A percentile compares a stretch with the other conserved stretches of the same genome.
These are phyloP conservation scores for Argynnis bischoffii DNA, from an alignment of 2,888 invertebrate genomes.

Conservation along the genomic window DNA sequence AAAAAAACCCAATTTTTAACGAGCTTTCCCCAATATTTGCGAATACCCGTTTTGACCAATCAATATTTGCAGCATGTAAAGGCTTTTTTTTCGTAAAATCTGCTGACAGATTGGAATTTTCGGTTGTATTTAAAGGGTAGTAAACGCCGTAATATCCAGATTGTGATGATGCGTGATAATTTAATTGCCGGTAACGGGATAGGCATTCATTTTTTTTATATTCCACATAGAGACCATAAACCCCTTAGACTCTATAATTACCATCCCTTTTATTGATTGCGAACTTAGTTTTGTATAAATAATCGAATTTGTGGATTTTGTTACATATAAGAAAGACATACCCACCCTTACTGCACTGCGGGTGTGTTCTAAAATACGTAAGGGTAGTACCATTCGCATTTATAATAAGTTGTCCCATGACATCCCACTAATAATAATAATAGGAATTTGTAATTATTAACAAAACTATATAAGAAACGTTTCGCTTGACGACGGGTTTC, in stretches of 20 bases:
- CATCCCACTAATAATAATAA: no score
- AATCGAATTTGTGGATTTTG: no score
- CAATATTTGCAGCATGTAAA: conserved; percentile 26
- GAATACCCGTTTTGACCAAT: conserved; percentile 16
- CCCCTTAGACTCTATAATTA: conserved; percentile 6
- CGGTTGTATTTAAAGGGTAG: conserved; percentile 24
- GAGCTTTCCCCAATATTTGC: conserved; percentile 16
- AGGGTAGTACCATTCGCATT: no score
- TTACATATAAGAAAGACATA: no score
- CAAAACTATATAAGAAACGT: no score
- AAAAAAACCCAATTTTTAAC: conserved; percentile 16
- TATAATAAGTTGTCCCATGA: no score
- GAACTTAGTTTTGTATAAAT: neutral
- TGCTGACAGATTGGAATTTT: conserved; percentile 24
- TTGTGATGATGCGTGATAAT: conserved; percentile 71
- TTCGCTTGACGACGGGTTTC: neutral
- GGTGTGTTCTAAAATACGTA: no score
- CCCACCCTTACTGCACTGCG: no score
- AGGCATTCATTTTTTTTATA: conserved; percentile 23
- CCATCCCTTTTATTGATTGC: conserved; percentile 12
- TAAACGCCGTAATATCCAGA: conserved; percentile 42
- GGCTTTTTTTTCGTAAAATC: conserved; percentile 17
- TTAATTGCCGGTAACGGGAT: conserved; percentile 63
- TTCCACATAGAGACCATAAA: conserved; percentile 3
- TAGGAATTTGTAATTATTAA: no score